A percentile compares a stretch with the other conserved stretches of the same genome.
phyloP scores from a whole-genome alignment of 2,797 vertebrate species.

The Oreochromis grahami region DNA sequence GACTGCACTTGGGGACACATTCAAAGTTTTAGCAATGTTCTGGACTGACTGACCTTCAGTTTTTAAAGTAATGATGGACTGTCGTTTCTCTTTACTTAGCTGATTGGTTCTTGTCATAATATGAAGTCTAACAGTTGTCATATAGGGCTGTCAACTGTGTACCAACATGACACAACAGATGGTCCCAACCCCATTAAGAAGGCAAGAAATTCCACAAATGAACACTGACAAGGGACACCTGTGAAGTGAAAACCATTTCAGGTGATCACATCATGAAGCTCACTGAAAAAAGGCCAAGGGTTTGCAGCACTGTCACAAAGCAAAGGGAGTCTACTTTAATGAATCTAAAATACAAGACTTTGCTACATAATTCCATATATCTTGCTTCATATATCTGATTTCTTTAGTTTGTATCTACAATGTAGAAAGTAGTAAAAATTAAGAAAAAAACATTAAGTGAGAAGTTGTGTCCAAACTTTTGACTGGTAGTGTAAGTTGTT shows the following conservation, averaged over 20 bases:
- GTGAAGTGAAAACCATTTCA: neutral
- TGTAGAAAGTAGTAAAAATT: neutral
- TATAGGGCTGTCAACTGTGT: neutral
- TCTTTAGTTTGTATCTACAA: neutral
- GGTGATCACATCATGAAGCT: neutral
- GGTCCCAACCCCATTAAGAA: neutral
- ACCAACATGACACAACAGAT: neutral
- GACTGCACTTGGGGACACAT: neutral
- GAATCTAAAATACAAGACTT: neutral
- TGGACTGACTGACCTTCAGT: neutral
- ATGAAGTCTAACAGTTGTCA: neutral
- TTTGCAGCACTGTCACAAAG: neutral
- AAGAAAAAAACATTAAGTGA: neutral
- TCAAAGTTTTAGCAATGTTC: neutral
- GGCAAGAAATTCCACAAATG: neutral
- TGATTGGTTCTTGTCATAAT: neutral
- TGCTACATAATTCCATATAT: neutral
- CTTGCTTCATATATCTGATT: neutral
- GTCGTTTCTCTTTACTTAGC: neutral
- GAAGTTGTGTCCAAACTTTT: neutral
- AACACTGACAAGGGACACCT: neutral
- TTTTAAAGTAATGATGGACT: neutral
- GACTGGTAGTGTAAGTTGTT: neutral
- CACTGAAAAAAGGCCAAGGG: neutral
- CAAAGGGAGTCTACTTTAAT: rapidly evolving